These are phyloP conservation scores for Aspidoscelis tigris DNA, from an alignment of 2,113 vertebrate genomes.

Conservation along the genomic window DNA sequence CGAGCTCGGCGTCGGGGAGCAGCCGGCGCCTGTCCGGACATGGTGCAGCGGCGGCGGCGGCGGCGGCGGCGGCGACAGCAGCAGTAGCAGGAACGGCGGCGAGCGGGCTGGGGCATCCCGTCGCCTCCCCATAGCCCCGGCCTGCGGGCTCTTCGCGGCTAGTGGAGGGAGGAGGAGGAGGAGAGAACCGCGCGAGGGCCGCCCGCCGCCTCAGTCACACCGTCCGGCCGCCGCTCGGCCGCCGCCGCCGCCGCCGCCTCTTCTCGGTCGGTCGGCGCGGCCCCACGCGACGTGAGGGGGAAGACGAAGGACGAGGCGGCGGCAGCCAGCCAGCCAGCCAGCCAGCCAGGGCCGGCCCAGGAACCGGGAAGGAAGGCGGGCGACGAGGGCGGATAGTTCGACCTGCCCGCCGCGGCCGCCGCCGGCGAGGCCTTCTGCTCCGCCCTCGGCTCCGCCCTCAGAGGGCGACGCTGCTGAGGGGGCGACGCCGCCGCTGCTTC, in stretches of 20 bases:
- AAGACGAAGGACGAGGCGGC: no score
- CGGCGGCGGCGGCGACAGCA: no score
- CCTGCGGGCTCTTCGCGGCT: background rate
- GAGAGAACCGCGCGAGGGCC: no score
- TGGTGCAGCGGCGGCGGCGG: slow-evolving; percentile 39
- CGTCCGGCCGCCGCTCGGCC: background rate
- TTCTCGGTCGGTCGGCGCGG: background rate
- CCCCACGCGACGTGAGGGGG: slow-evolving; percentile 15
- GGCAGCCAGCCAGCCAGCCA: no score
- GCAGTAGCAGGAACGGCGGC: background rate
- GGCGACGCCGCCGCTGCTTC: background rate
- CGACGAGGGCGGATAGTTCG: no score
- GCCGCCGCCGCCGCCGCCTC: no score
- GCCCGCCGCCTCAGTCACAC: background rate
- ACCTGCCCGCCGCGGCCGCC: no score
- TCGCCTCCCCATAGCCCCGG: slow-evolving; percentile 30
- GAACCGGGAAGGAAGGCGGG: no score
- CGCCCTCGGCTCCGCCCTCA: background rate
- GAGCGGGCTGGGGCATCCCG: background rate
- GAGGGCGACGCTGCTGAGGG: background rate
- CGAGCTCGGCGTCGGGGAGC: slow-evolving; percentile 5
- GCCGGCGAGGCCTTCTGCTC: background rate
- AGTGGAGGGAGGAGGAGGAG: background rate
- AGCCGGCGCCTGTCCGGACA: slow-evolving; percentile 26
- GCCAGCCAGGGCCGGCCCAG: no score